Base-by-base conservation (phyloP, 92 coral and sea anemone genomes). In the Bergia puertoricense region DNA sequence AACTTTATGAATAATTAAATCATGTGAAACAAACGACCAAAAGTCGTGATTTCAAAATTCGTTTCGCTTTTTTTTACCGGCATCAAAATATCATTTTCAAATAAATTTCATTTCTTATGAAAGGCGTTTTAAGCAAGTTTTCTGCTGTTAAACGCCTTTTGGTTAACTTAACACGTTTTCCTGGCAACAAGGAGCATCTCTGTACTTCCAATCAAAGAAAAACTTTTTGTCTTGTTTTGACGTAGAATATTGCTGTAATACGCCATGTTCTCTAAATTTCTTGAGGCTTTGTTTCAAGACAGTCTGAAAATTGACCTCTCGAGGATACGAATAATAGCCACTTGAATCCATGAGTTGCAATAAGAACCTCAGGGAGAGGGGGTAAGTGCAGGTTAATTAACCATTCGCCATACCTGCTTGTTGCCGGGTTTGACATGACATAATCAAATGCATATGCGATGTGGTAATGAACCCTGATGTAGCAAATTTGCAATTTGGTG, bases 361-460 rank as follows among this genome's bases (percentile, higher is more conserved):
- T 10, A 84, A 71, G 18, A 71, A 36, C 59, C 79, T 38, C 38
- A 15, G 87, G 87, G 87, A 71, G 87, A 36, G 87, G 59, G 78
- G 79, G 46, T 37, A 71, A 46, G 87, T 66, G 30, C 56, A 37
- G 67, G 87, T 73, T 83, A 80, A 88, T 83, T 88, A 94, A 87
- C 94, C 82, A 96, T 92, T 96, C 91, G 81, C 82, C 90, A 84
- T 91, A 97, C 98, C 99, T 88, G 99, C 86, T 89, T 67, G 67
- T 86, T 87, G 76, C 74, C 65, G 89, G 84, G 91, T 85, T 39
- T 91, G 88, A 79, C 79, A 97, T 97, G 97, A 97, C 92, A 93
- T 97, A 93, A 97, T 95, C 98, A 93, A 82, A 95, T 97, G 96
- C 95, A 90, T 93, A 91, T 88, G 96, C 90, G 91, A 95, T 97